Base-by-base conservation (phyloP, 2,113 vertebrate genomes). In the Bufo bufo region DNA sequence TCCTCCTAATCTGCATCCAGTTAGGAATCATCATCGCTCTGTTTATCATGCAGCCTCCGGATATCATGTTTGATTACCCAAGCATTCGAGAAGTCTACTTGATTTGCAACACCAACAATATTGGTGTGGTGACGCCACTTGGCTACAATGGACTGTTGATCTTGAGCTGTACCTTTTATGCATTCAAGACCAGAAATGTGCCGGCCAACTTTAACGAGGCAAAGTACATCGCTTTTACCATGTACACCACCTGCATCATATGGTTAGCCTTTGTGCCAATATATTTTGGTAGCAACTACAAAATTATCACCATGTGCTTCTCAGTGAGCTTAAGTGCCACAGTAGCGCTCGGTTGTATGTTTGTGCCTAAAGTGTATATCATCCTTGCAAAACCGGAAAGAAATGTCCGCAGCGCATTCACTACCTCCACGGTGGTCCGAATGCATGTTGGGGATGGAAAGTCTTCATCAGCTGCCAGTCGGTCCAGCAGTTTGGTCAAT, bases 261-360 rank as follows among this genome's bases (percentile, higher is more conserved):
- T 99, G 98, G 98, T 94, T 99, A 93, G 98, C 98, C 81, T 99
- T 99, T 20, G 98, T 99, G 86, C 98, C 98, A 87, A 99, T 99
- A 92, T 99, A 99, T 96, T 99, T 99, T 84, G 98, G 98, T 90
- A 99, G 98, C 93, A 99, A 99, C 94, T 99, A 99, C 94, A 99
- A 99, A 94, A 99, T 99, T 90, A 98, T 99, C 94, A 99, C 98
- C 87, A 99, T 98, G 96, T 99, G 98, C 92, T 99, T 99, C 95
- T 99, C 97, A 0, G 98, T 99, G 80, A 99, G 97, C 90, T 95
- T 99, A 91, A 99, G 98, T 13, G 98, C 98, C 92, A 99, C 98
- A 0, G 98, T 99, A 93, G 98, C 98, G 0, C 95, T 99, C 0
- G 96, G 98, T 91, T 99, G 98, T 81, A 99, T 99, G 98, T 99